Conservation (phyloP, 1,140 invertebrate genomes). For the Ruditapes philippinarum region DNA sequence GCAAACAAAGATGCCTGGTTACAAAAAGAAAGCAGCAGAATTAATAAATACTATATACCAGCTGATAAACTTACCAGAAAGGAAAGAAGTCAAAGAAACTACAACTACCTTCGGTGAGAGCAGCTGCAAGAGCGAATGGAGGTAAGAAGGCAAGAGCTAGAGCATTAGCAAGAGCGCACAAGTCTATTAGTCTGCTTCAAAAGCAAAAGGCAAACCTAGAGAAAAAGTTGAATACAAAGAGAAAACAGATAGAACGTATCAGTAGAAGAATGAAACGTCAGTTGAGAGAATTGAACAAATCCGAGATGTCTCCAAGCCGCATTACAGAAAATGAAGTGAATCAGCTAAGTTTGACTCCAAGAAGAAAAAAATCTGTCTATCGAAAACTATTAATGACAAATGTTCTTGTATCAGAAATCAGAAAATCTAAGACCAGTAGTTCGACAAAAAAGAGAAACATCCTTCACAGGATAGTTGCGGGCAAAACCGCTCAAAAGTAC, state of each 20-base stretch:
- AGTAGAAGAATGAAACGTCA: not conserved
- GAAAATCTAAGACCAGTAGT: not conserved
- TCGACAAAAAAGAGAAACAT: not conserved
- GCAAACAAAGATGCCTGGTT: not conserved
- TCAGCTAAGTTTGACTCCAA: not conserved
- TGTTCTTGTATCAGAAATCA: not conserved
- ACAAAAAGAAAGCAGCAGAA: not conserved
- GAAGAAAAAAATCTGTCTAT: not conserved
- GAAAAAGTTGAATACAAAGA: not conserved
- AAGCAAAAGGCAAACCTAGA: not conserved
- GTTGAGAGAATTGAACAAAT: not conserved
- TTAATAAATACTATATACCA: slow-evolving; percentile 1
- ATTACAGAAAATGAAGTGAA: not conserved
- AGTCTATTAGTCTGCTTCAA: not conserved
- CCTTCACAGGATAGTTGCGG: not conserved
- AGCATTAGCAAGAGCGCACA: not conserved
- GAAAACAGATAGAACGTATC: not conserved
- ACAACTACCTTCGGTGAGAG: not conserved
- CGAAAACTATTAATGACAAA: not conserved
- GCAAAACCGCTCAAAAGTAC: not conserved
- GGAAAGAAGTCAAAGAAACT: not conserved
- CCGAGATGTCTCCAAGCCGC: not conserved
- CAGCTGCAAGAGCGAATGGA: not conserved
- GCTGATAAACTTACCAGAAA: not conserved
- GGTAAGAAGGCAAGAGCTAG: not conserved